A percentile compares a stretch with the other conserved stretches of the same genome.
phyloP scores from a whole-genome alignment of 2,797 vertebrate species.

The Bradypodion pumilum region DNA sequence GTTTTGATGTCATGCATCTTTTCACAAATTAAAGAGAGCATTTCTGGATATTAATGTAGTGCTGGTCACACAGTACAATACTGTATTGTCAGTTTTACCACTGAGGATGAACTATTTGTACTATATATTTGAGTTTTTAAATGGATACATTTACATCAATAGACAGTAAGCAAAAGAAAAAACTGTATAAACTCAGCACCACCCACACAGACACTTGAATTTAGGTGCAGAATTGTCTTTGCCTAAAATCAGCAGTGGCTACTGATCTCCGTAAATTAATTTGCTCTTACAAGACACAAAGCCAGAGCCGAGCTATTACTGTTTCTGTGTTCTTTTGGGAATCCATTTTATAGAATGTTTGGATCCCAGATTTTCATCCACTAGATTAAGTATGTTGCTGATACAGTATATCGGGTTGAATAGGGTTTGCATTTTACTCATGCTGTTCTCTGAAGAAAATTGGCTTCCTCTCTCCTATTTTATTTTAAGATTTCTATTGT shows the following conservation, averaged over 20 bases:
- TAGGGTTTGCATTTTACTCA: not conserved
- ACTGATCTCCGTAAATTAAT: not conserved
- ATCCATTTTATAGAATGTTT: not conserved
- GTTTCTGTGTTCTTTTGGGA: not conserved
- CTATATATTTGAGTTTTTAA: not conserved
- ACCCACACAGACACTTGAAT: not conserved
- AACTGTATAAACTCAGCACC: not conserved
- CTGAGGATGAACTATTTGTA: not conserved
- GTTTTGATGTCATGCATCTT: not conserved
- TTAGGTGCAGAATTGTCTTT: not conserved
- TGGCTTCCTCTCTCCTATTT: not conserved
- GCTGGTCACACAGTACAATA: not conserved
- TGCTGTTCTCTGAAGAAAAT: not conserved
- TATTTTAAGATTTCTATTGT: not conserved
- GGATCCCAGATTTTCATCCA: not conserved
- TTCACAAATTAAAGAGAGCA: not conserved
- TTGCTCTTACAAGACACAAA: not conserved
- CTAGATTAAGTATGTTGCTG: not conserved
- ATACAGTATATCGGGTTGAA: not conserved
- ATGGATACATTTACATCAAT: no score
- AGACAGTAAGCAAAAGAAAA: not conserved
- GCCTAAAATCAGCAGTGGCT: not conserved
- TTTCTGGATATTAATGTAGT: not conserved
- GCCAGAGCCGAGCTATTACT: not conserved
- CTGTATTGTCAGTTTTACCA: not conserved